A percentile compares a stretch with the other conserved stretches of the same genome.
Conservation (phyloP, 23 tunicate genomes). For the Styela clava region DNA sequence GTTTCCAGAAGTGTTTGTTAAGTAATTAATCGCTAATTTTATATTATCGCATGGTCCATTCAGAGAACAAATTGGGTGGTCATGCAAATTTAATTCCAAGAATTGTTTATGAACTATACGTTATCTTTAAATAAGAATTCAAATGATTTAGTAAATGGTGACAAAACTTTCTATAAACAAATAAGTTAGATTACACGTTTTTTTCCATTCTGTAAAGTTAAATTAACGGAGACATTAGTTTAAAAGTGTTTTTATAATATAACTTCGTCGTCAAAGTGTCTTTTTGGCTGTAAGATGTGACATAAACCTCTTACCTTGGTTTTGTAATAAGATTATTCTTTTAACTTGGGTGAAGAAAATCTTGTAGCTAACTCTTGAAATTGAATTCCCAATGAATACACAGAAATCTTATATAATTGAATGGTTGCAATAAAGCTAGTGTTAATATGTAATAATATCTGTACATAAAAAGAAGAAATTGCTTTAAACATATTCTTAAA, state of each 20-base stretch:
- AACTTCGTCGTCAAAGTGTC: background rate
- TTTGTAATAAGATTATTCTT: background rate
- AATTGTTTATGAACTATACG: no score
- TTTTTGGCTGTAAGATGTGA: background rate
- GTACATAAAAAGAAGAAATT: background rate
- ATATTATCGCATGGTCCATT: background rate
- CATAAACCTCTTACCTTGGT: background rate
- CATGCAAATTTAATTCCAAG: background rate
- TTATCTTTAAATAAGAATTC: no score
- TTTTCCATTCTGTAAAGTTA: no score
- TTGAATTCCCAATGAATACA: background rate
- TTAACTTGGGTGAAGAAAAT: background rate
- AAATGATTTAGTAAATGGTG: no score
- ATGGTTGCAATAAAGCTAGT: background rate
- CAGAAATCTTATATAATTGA: background rate
- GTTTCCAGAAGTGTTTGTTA: constrained; percentile 9
- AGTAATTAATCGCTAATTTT: background rate
- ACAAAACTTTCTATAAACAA: no score
- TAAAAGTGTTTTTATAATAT: no score
- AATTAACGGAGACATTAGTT: no score
- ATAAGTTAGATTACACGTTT: no score
- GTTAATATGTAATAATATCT: background rate
- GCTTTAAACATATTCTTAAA: background rate
- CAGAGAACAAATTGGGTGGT: background rate
- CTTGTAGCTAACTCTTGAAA: background rate